These are phyloP conservation scores for Acanthosepion pharaonis DNA, from an alignment of 2,888 invertebrate species.

Conservation along the genomic window DNA sequence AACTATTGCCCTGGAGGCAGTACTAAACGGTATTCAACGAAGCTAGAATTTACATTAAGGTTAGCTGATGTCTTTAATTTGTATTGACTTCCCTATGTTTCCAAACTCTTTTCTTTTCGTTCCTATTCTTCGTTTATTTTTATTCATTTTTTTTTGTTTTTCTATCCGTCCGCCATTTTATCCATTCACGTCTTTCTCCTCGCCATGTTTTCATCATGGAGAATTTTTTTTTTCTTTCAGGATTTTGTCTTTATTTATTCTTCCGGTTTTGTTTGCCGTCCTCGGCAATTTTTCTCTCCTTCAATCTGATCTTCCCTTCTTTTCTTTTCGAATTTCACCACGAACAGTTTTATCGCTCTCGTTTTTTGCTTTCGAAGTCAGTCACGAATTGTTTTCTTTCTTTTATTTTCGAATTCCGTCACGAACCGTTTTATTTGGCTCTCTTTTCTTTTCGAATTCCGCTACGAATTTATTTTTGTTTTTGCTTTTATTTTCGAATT, in stretches of 20 bases:
- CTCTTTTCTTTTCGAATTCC: no score
- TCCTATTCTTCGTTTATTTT: neutral
- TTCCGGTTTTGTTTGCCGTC: no score
- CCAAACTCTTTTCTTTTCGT: neutral
- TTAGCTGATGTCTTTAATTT: neutral
- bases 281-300: no score
- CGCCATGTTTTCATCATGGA: neutral
- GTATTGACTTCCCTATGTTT: neutral
- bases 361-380: no score
- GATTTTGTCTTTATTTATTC: neutral
- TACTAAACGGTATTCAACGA: neutral
- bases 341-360: no score
- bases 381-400: no score
- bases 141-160: neutral
- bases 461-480: no score
- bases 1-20: neutral
- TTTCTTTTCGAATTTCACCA: no score
- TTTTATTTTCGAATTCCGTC: no score
- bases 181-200: neutral
- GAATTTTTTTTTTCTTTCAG: neutral
- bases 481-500: no score
- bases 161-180: neutral
- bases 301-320: no score
- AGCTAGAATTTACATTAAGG: neutral
- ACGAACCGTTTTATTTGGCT: no score